Evolutionary conservation across 2,113 vertebrate species (phyloP).

Genomic region (Acrocephalus kingi): DNA sequence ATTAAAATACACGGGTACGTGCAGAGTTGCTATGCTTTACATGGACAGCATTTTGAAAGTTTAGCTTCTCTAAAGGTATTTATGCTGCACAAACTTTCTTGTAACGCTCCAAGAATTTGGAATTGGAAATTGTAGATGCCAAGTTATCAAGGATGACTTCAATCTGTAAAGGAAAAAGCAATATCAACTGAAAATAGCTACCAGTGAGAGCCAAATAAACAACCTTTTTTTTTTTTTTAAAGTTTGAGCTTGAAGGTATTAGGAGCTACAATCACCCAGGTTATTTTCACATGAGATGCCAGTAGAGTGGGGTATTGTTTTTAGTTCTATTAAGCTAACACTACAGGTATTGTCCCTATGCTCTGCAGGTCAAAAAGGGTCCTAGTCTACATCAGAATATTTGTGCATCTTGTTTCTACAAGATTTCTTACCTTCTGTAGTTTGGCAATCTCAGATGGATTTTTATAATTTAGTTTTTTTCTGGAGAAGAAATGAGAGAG

Average conservation of each 20-base stretch:
- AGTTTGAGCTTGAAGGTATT: not conserved
- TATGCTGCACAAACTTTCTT: accelerated
- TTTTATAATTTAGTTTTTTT: not conserved
- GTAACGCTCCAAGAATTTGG: not conserved
- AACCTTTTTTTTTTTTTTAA: not conserved
- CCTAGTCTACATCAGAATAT: not conserved
- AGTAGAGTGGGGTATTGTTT: not conserved
- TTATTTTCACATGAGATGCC: not conserved
- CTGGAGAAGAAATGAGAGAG: not conserved
- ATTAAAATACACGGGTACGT: slow-evolving; percentile 14
- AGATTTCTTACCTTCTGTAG: not conserved
- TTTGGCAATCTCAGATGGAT: not conserved
- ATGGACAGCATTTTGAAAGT: not conserved
- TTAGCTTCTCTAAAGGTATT: not conserved
- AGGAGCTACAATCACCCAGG: not conserved
- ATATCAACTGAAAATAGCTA: not conserved
- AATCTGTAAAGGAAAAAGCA: not conserved
- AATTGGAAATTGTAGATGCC: not conserved
- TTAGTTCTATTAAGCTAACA: not conserved
- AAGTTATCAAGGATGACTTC: not conserved
- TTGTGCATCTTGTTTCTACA: not conserved
- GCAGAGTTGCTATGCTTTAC: not conserved
- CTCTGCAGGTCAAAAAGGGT: not conserved
- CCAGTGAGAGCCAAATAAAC: not conserved
- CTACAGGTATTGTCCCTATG: not conserved